Percentiles rank a stretch among this genome's conserved stretches.
phyloP scores from a whole-genome alignment of 2,888 invertebrate species.

The Ichneumoninae sp. region DNA sequence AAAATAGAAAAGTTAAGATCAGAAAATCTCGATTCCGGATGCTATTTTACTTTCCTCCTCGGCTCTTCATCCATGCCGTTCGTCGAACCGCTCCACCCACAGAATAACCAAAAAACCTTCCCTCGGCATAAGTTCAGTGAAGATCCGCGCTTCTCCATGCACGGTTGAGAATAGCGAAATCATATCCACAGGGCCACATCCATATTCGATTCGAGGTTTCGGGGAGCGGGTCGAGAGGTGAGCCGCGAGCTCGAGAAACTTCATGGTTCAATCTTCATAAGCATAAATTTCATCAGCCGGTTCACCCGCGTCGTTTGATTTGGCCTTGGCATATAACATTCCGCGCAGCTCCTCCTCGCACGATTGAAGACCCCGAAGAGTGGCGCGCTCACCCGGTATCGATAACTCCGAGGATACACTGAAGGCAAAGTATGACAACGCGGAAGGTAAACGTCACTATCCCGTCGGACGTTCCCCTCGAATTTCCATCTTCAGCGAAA shows the following conservation, averaged over 20 bases:
- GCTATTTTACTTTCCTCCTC: neutral
- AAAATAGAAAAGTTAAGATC: neutral
- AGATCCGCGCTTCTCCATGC: constrained; percentile 6
- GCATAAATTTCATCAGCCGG: constrained; percentile 56
- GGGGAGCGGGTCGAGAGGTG: neutral
- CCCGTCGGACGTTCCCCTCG: constrained; percentile 27
- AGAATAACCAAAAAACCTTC: constrained; percentile 22
- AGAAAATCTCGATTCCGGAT: constrained; percentile 16
- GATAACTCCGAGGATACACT: constrained; percentile 1
- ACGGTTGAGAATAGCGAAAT: constrained; percentile 34
- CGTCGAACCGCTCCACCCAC: neutral
- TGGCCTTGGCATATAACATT: neutral
- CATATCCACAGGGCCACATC: constrained; percentile 42
- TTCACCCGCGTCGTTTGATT: constrained; percentile 34
- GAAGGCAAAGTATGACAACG: constrained; percentile 9
- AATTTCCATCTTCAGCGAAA: constrained; percentile 35
- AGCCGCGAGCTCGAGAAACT: constrained; percentile 32
- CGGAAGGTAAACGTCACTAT: constrained; percentile 16
- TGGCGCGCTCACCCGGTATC: neutral
- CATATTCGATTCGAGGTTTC: constrained; percentile 45
- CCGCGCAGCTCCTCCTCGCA: neutral
- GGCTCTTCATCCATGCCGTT: neutral
- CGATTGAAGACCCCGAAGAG: neutral
- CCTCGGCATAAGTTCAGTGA: neutral
- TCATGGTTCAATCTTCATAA: constrained; percentile 59